Percentiles rank a stretch among this genome's conserved stretches.
These are phyloP conservation scores for Portunus trituberculatus DNA, from an alignment of 1,140 invertebrate species.

Conservation along the genomic window DNA sequence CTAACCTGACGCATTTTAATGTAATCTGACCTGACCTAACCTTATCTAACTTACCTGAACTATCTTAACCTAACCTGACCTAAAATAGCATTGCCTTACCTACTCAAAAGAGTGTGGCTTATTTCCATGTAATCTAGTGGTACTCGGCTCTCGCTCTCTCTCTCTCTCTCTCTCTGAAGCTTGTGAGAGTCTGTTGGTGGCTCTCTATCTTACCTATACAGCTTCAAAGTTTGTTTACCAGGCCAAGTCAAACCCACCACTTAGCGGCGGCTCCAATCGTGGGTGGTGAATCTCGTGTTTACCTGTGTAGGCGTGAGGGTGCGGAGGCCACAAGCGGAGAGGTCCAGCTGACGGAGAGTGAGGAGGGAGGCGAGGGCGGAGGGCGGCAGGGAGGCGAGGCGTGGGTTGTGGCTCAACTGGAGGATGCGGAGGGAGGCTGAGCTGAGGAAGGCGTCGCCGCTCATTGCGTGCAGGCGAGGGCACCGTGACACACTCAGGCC, in stretches of 20 bases:
- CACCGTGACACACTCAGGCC: conserved; percentile 68
- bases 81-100: no score
- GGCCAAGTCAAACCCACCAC: background rate
- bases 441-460: conserved; percentile 89
- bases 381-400: conserved; percentile 84
- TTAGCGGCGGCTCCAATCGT: background rate
- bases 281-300: background rate
- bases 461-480: conserved; percentile 65
- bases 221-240: background rate
- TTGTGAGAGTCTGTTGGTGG: background rate
- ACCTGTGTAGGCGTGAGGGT: conserved; percentile 75
- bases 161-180: background rate
- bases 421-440: conserved; percentile 88
- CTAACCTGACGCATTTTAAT: no score
- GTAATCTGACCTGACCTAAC: no score
- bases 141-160: background rate
- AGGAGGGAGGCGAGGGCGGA: conserved; percentile 83
- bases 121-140: background rate
- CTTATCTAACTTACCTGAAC: no score
- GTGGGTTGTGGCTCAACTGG: conserved; percentile 82
- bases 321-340: conserved; percentile 72
- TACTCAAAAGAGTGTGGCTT: no score
- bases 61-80: no score
- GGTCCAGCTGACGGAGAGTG: conserved; percentile 86
- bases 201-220: background rate